phyloP scores from a whole-genome alignment of 2,113 vertebrate species.

The Vanacampus margaritifer region DNA sequence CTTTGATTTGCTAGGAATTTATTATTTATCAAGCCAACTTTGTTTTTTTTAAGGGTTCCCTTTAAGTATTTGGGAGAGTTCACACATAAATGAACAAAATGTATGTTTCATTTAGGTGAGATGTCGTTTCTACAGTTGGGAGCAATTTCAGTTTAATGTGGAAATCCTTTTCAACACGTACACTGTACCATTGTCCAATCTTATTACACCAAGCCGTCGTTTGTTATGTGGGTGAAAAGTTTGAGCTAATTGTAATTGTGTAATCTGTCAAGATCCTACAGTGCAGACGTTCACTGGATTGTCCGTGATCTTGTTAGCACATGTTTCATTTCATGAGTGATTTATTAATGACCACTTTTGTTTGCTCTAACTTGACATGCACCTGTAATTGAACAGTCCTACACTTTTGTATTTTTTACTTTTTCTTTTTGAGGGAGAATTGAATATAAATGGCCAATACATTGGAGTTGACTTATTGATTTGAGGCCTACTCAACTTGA shows the following conservation, averaged over 20 bases:
- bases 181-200: background rate
- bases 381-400: slow-evolving; percentile 2
- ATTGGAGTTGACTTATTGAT: background rate
- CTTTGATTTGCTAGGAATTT: background rate
- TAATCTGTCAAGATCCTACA: background rate
- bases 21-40: background rate
- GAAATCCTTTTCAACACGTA: background rate
- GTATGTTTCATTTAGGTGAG: no score
- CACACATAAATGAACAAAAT: background rate
- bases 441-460: background rate
- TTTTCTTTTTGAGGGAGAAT: background rate
- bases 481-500: background rate
- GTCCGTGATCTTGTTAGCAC: background rate
- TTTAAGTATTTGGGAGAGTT: background rate
- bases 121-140: background rate
- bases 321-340: background rate
- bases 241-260: background rate
- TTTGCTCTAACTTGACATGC: slow-evolving; percentile 6
- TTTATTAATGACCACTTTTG: slow-evolving; percentile 2
- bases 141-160: background rate
- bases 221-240: background rate
- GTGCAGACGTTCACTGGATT: background rate
- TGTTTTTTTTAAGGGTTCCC: background rate
- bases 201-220: background rate
- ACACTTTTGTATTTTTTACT: background rate